Percentiles rank a stretch among this genome's conserved stretches.
Conservation (phyloP, 2,113 vertebrate genomes). For the Lynx canadensis region DNA sequence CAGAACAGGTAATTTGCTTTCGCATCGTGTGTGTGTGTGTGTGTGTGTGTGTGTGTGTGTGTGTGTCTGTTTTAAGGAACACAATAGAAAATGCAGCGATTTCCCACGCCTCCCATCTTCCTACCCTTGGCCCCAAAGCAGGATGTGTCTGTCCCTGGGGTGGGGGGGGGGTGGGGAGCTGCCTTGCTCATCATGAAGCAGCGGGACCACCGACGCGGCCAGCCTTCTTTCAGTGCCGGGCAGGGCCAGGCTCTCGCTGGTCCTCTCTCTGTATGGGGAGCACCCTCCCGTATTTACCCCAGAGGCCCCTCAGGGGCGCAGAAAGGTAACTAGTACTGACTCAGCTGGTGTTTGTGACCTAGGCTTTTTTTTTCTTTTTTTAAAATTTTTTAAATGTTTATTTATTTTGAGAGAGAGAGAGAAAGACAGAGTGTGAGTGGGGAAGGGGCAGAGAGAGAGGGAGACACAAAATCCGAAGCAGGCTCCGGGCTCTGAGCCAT, state of each 20-base stretch:
- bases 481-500: too few relatives aligned
- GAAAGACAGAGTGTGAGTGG: too few relatives aligned
- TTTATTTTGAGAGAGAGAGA: too few relatives aligned
- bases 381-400: too few relatives aligned
- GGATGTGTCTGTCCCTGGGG: too few relatives aligned
- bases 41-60: not conserved
- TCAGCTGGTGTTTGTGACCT: not conserved
- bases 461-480: too few relatives aligned
- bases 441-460: too few relatives aligned
- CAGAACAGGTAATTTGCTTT: slow-evolving; percentile 70
- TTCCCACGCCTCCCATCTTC: rapidly evolving
- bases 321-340: rapidly evolving
- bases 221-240: not conserved
- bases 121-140: not conserved
- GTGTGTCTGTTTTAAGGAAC: not conserved
- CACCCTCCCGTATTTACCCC: rapidly evolving
- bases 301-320: not conserved
- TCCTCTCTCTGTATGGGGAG: not conserved
- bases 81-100: too few relatives aligned
- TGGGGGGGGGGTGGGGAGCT: too few relatives aligned
- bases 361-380: not conserved
- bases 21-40: rapidly evolving
- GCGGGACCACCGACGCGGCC: too few relatives aligned
- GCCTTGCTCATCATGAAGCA: too few relatives aligned
- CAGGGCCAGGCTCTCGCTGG: not conserved